Evolutionary conservation across 2,113 vertebrate genomes (phyloP), one percentile per base, ranked within the genome.

Genomic region (Pterocles gutturalis): DNA sequence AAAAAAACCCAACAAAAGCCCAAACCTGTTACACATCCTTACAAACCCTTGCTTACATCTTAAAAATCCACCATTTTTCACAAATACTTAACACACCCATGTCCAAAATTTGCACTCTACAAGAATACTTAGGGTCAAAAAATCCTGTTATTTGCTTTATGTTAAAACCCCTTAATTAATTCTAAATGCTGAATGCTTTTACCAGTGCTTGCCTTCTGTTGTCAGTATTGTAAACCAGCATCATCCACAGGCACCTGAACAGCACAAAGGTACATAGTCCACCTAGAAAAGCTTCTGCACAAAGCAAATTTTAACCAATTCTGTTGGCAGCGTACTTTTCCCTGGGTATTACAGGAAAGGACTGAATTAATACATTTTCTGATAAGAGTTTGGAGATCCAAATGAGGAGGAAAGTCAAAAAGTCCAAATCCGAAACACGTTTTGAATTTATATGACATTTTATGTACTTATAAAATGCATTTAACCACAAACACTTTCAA

Each of bases 251-350:
- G 60, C 5, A 26, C 18, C 5, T 0, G 10, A 55, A 17, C 18
- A 61, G 46, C 41, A 49, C 1, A 2, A 22, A 26, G 16, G 13
- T 11, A 11, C 13, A 24, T 0, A 31, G 33, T 7, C 19, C 36
- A 61, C 58, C 20, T 19, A 13, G 24, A 69, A 72, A 67, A 24
- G 33, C 13, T 91, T 33, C 75, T 33, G 26, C 3, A n/a, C 13
- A 45, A 51, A 60, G 17, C 7, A 61, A n/a, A 49, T 49, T n/a
- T 38, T 17, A 77, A 14, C 13, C 34, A 45, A 54, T 41, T 54
- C 69, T 62, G 4, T 16, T 89, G 43, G 36, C 72, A 78, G 17
- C 31, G 7, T 13, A 14, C 9, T 70, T 73, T 10, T 16, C 29
- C 22, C 29, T 24, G 45, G 65, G 17, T 41, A 55, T 33, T 38